Evolutionary conservation across 2,888 invertebrate species (phyloP).

Genomic region (Athalia circularis): DNA sequence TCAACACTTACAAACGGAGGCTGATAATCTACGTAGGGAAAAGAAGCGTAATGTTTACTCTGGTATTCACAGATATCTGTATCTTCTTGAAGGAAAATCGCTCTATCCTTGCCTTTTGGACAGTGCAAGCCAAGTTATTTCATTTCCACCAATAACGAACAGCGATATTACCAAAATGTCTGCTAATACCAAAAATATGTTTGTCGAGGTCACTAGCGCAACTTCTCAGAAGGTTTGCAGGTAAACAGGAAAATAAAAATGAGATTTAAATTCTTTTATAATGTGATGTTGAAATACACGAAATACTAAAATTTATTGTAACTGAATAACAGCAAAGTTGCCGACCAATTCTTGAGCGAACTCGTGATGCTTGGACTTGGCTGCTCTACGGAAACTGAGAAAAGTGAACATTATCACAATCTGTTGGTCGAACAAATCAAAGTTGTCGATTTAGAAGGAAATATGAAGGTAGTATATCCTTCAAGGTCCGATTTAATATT

Average conservation of each 20-base stretch:
- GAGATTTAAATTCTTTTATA: slow-evolving; percentile 49
- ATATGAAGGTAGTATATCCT: slow-evolving; percentile 86
- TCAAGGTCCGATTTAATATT: slow-evolving; percentile 83
- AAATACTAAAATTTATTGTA: background rate
- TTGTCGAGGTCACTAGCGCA: slow-evolving; percentile 87
- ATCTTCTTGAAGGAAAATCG: slow-evolving; percentile 84
- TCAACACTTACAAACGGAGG: slow-evolving; percentile 83
- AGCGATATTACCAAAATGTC: slow-evolving; percentile 89
- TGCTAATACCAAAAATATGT: slow-evolving; percentile 79
- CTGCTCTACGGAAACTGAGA: slow-evolving; percentile 65
- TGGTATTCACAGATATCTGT: slow-evolving; percentile 89
- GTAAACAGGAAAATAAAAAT: slow-evolving; percentile 52
- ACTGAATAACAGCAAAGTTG: slow-evolving; percentile 74
- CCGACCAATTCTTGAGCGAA: slow-evolving; percentile 82
- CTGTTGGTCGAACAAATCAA: slow-evolving; percentile 82
- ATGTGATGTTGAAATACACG: slow-evolving; percentile 48
- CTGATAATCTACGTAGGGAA: slow-evolving; percentile 87
- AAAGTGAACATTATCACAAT: slow-evolving; percentile 65
- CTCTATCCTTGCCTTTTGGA: slow-evolving; percentile 85
- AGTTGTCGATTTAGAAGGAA: slow-evolving; percentile 82
- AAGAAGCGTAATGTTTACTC: slow-evolving; percentile 89
- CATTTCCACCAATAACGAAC: slow-evolving; percentile 92
- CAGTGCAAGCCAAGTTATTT: slow-evolving; percentile 81
- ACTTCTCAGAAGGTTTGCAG: slow-evolving; percentile 80
- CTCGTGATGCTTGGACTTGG: slow-evolving; percentile 78